Evolutionary conservation across 1,140 invertebrate species (phyloP).

Genomic region (Agrilus planipennis): DNA sequence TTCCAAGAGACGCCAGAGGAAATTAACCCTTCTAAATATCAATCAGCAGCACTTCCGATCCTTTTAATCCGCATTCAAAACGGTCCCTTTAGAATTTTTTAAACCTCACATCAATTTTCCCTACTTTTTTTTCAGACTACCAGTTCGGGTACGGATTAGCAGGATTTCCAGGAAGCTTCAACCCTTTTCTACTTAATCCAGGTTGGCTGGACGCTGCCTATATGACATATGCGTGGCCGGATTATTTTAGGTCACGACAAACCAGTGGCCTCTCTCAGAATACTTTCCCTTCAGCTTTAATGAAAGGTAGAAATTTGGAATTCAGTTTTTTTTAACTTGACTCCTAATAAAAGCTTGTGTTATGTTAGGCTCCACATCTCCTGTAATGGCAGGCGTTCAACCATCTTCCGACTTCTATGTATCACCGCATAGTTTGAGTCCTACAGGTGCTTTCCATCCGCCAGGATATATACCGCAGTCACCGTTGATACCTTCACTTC

Average conservation of each 20-base stretch:
- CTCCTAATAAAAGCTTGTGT: neutral
- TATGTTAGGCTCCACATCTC: slow-evolving; percentile 22
- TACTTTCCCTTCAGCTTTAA: slow-evolving; percentile 7
- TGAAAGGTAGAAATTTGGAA: slow-evolving; percentile 6
- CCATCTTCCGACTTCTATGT: slow-evolving; percentile 37
- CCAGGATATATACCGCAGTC: slow-evolving; percentile 16
- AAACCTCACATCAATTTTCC: too few species aligned
- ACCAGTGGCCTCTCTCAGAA: slow-evolving; percentile 34
- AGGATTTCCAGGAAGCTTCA: slow-evolving; percentile 53
- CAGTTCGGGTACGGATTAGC: slow-evolving; percentile 46
- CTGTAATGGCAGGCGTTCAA: slow-evolving; percentile 31
- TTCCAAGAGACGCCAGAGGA: too few species aligned
- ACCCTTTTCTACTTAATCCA: slow-evolving; percentile 57
- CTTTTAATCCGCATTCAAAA: too few species aligned
- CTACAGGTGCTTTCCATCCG: slow-evolving; percentile 34
- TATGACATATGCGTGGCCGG: slow-evolving; percentile 59
- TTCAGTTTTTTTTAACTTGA: neutral
- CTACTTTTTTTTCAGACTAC: slow-evolving; percentile 48
- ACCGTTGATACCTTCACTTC: slow-evolving; percentile 10
- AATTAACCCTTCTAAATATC: too few species aligned
- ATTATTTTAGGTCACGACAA: slow-evolving; percentile 42
- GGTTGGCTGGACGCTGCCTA: slow-evolving; percentile 66
- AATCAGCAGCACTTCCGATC: too few species aligned
- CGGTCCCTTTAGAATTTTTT: too few species aligned
- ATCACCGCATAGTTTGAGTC: slow-evolving; percentile 38